These are phyloP conservation scores for Meta bourneti DNA, from an alignment of 2,888 invertebrate genomes.

Conservation along the genomic window DNA sequence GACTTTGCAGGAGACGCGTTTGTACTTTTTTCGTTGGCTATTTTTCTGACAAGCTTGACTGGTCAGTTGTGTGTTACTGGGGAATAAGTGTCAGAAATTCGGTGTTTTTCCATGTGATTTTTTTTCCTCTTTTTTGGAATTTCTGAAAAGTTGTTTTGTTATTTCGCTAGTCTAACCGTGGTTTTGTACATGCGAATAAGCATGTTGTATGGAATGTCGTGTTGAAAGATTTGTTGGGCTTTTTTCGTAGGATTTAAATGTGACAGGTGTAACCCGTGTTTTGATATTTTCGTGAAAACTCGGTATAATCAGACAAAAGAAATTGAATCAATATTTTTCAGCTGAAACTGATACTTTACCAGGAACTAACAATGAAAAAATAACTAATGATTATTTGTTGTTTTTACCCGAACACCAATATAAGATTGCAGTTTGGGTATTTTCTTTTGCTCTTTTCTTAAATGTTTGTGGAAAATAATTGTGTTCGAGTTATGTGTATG, in stretches of 20 bases:
- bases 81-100: not conserved
- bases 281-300: not conserved
- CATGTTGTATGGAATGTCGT: not conserved
- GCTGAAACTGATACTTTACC: too few species aligned
- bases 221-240: not conserved
- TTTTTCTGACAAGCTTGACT: not conserved
- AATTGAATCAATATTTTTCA: too few species aligned
- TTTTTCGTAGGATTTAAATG: not conserved
- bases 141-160: not conserved
- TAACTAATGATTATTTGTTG: too few species aligned
- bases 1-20: not conserved
- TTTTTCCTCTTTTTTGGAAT: not conserved
- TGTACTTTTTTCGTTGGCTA: not conserved
- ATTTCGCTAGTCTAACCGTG: too few species aligned
- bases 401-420: too few species aligned
- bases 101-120: not conserved
- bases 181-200: too few species aligned
- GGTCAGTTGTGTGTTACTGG: conserved; percentile 2
- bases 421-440: too few species aligned
- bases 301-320: not conserved
- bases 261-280: not conserved
- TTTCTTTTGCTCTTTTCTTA: too few species aligned
- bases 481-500: too few species aligned
- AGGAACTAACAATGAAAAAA: too few species aligned
- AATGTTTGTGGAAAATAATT: too few species aligned